Evolutionary conservation across 2,888 invertebrate genomes (phyloP).

Genomic region (Pardosa pseudoannulata): DNA sequence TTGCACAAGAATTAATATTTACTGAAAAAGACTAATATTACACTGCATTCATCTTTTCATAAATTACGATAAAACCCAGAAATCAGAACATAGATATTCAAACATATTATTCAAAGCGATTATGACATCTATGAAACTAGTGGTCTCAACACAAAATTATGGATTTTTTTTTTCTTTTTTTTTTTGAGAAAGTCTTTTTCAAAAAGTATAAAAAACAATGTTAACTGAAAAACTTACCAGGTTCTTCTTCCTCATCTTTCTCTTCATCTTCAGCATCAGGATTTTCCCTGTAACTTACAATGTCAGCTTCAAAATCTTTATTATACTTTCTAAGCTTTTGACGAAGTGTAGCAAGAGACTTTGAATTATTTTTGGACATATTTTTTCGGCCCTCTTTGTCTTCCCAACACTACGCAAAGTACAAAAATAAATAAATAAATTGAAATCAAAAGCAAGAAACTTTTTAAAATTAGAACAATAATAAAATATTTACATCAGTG

Average conservation of each 20-base stretch:
- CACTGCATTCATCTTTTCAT: no score
- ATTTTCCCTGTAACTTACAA: conserved; percentile 89
- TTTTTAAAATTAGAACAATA: not conserved
- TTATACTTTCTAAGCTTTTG: conserved; percentile 97
- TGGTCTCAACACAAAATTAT: no score
- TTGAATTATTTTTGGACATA: conserved; percentile 94
- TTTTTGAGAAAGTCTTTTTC: no score
- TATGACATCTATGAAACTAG: no score
- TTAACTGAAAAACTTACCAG: conserved; percentile 49
- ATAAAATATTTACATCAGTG: conserved; percentile 81
- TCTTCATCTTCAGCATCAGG: conserved; percentile 91
- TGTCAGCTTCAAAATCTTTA: conserved; percentile 90
- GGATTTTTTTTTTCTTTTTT: no score
- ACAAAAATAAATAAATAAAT: not conserved
- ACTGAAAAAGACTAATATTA: no score
- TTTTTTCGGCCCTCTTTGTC: conserved; percentile 90
- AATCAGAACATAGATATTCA: no score
- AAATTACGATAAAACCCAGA: no score
- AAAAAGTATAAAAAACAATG: no score
- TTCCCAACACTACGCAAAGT: conserved; percentile 84
- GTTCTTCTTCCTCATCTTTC: conserved; percentile 83
- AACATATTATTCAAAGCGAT: no score
- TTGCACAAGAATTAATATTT: no score
- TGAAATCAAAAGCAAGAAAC: not conserved
- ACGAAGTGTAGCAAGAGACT: conserved; percentile 93